Percentiles rank a stretch among this genome's conserved stretches.
phyloP scores from a whole-genome alignment of 2,888 invertebrate species.

The Microplitis deprimator region DNA sequence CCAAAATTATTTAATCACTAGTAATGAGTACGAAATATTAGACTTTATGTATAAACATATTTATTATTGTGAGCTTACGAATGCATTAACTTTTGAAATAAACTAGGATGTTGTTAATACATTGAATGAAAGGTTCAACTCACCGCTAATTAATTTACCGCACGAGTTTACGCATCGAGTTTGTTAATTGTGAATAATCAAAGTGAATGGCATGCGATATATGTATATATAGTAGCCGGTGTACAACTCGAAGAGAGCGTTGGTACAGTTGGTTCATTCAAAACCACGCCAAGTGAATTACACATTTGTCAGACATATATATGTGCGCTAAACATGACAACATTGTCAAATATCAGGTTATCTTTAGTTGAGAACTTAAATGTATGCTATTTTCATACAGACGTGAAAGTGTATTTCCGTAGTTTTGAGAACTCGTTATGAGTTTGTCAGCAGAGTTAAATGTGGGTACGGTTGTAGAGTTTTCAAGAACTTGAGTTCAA shows the following conservation, averaged over 20 bases:
- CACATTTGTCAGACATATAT: neutral
- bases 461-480: neutral
- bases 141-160: conserved; percentile 32
- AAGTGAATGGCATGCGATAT: neutral
- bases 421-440: neutral
- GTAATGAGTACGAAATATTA: no score
- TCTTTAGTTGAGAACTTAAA: neutral
- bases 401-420: neutral
- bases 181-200: conserved; percentile 39
- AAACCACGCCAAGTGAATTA: neutral
- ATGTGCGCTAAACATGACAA: neutral
- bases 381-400: neutral
- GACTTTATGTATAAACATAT: no score
- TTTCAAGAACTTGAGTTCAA: neutral
- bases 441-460: neutral
- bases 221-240: neutral
- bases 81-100: no score
- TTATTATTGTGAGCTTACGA: no score
- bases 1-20: no score
- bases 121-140: conserved; percentile 9
- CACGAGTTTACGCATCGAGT: conserved; percentile 28
- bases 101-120: no score
- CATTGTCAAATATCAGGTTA: neutral
- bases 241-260: neutral
- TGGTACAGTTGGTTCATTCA: neutral